phyloP scores from a whole-genome alignment of 2,888 invertebrate species.

The Tridacna gigas region DNA sequence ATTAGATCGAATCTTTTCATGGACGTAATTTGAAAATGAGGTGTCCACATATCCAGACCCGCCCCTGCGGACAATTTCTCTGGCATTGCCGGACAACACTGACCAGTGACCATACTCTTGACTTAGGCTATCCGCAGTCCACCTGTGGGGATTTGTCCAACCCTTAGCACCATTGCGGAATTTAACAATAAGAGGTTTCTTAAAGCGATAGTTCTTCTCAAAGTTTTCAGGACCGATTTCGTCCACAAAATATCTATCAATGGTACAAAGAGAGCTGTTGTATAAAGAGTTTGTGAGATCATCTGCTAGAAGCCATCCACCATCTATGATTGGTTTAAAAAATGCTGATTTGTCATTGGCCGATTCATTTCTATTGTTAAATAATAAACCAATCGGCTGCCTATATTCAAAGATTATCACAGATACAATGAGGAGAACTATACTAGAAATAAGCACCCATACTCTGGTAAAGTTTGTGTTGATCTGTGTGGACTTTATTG shows the following conservation, averaged over 20 bases:
- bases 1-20: slow-evolving; percentile 64
- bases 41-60: slow-evolving; percentile 75
- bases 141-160: slow-evolving; percentile 76
- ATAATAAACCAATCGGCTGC: neutral
- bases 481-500: neutral
- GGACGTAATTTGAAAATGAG: slow-evolving; percentile 74
- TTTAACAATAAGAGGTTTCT: slow-evolving; percentile 77
- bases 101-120: slow-evolving; percentile 75
- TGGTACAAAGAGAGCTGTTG: slow-evolving; percentile 68
- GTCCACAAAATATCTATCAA: slow-evolving; percentile 68
- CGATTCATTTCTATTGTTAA: neutral
- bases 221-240: slow-evolving; percentile 71
- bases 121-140: slow-evolving; percentile 72
- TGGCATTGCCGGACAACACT: slow-evolving; percentile 74
- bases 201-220: slow-evolving; percentile 73
- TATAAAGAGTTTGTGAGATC: slow-evolving; percentile 56
- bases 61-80: slow-evolving; percentile 79
- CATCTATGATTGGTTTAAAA: slow-evolving; percentile 10
- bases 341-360: neutral
- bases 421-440: slow-evolving; percentile 7
- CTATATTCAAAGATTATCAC: slow-evolving; percentile 27
- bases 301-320: slow-evolving; percentile 74
- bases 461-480: neutral
- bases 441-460: neutral
- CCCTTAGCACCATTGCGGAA: slow-evolving; percentile 76